Conservation (phyloP, 2,113 vertebrate genomes). For the Nerophis lumbriciformis region DNA sequence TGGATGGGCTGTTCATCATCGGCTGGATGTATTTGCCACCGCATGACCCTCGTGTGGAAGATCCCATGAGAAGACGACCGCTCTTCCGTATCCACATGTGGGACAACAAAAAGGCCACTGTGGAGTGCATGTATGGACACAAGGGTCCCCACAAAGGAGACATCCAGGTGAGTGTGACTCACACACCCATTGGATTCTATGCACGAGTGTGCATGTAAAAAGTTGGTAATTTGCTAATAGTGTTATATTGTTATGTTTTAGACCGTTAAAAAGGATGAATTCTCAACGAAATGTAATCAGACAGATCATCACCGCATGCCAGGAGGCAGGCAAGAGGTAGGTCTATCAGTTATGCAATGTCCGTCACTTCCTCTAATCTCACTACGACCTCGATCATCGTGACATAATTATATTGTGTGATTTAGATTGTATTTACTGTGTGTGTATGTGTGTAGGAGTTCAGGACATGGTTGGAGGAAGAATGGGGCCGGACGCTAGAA, state of each 20-base stretch:
- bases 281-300: conserved; percentile 97
- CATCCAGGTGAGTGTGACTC: conserved; percentile 77
- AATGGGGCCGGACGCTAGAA: conserved; percentile 94
- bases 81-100: conserved; percentile 91
- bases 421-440: background rate
- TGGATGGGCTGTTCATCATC: conserved; percentile 92
- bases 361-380: background rate
- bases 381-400: background rate
- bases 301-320: conserved; percentile 97
- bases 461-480: conserved; percentile 94
- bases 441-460: conserved; percentile 79
- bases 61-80: conserved; percentile 92
- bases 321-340: conserved; percentile 93
- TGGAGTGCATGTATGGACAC: conserved; percentile 98
- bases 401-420: background rate
- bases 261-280: conserved; percentile 94
- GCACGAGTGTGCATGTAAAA: background rate
- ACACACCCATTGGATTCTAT: background rate
- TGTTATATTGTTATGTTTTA: conserved; percentile 43
- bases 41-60: conserved; percentile 92
- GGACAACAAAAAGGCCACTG: conserved; percentile 83
- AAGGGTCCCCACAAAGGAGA: conserved; percentile 94
- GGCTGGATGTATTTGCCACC: conserved; percentile 99
- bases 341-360: background rate
- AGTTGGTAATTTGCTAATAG: conserved; percentile 2